phyloP scores from a whole-genome alignment of 2,113 vertebrate species.

The Oncorhynchus gorbuscha region DNA sequence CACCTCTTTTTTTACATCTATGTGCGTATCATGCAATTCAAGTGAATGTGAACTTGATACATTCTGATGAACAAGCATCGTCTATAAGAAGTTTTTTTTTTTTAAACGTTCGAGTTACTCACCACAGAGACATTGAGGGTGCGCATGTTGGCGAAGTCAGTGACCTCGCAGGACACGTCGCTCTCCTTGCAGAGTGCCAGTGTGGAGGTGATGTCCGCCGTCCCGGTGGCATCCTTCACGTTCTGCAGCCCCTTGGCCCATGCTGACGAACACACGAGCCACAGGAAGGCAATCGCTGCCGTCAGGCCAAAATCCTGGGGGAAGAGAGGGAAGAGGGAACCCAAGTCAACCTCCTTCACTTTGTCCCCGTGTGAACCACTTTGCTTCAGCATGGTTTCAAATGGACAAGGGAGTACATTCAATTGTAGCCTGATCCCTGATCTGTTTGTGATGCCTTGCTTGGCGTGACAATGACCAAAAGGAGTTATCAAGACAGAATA shows the following conservation, averaged over 20 bases:
- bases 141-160: conserved; percentile 79
- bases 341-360: no score
- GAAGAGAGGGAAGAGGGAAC: neutral
- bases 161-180: conserved; percentile 71
- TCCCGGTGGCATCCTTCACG: conserved; percentile 80
- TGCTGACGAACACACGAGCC: conserved; percentile 86
- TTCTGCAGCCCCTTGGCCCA: conserved; percentile 90
- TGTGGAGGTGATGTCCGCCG: conserved; percentile 48
- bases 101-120: conserved; percentile 41
- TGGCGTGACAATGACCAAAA: no score
- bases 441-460: no score
- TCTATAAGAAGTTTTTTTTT: neutral
- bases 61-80: neutral
- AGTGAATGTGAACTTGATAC: neutral
- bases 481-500: no score
- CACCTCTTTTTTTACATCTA: no score
- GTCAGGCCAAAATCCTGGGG: conserved; percentile 86
- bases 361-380: no score
- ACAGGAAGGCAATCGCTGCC: conserved; percentile 80
- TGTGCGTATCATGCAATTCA: neutral
- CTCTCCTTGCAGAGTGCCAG: conserved; percentile 49
- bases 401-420: no score
- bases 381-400: no score
- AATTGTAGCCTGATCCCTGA: no score
- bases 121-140: conserved; percentile 92